Evolutionary conservation across 2,797 vertebrate species (phyloP).

Genomic region (Craterocephalus amniculus): DNA sequence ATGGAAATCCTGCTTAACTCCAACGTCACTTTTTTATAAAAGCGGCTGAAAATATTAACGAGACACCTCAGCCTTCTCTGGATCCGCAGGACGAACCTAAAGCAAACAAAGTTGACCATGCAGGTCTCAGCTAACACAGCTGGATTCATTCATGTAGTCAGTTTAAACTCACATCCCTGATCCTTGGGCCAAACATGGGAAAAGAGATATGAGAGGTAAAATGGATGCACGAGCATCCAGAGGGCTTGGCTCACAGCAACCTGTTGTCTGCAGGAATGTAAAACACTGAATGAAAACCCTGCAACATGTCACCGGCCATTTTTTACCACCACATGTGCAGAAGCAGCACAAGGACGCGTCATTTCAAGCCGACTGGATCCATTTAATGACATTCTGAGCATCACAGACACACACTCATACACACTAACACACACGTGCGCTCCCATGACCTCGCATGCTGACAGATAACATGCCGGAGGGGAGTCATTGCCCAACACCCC

Average conservation of each 20-base stretch:
- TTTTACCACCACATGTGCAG: conserved; percentile 12
- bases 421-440: conserved; percentile 15
- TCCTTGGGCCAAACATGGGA: too few species aligned
- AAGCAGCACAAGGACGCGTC: conserved; percentile 40
- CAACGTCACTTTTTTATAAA: background rate
- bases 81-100: background rate
- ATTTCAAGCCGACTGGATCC: conserved; percentile 29
- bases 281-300: background rate
- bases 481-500: conserved; percentile 17
- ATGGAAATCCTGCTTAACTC: background rate
- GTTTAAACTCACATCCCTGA: too few species aligned
- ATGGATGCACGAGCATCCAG: background rate
- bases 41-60: background rate
- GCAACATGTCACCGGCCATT: background rate
- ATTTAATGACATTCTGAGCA: conserved; percentile 28
- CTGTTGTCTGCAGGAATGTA: background rate
- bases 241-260: background rate
- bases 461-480: conserved; percentile 55
- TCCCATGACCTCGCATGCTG: conserved; percentile 58
- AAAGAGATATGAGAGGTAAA: too few species aligned
- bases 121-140: background rate
- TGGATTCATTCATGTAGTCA: too few species aligned
- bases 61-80: background rate
- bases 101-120: background rate
- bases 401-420: conserved; percentile 31